Base-by-base conservation (phyloP, 2,113 vertebrate genomes). In the Tragelaphus imberbis region DNA sequence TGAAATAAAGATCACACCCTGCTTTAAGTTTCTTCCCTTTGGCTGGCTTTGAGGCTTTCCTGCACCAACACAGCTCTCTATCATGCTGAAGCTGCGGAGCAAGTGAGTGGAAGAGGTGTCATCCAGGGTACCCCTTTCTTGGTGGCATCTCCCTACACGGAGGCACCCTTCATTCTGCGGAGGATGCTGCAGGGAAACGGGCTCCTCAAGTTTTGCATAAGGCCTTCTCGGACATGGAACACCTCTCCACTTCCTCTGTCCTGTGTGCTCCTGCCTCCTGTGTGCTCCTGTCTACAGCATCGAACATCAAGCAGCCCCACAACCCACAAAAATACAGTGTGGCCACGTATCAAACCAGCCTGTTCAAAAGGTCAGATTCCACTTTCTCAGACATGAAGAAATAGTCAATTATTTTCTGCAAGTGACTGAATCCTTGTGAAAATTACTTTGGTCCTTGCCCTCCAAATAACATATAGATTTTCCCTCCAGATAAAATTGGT, bases 11-110 rank as follows among this genome's bases (percentile, higher is more conserved):
- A 40, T 75, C 14, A 40, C 8, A 5, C 23, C 2, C 59, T 49
- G 28, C 56, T 96, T 51, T 88, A 77, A 55, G 19, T 94, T 90
- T 25, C 47, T 94, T 95, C 71, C 44, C 91, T 84, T 82, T 93
- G 49, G 58, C 77, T 84, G 81, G 3, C 55, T 95, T 27, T 58
- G 90, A 84, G 58, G 63, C 17, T 84, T 68, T 89, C 47, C 88
- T 10, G 3, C 4, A 4, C 79, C 47, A 30, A 55, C 17, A 47
- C 33, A 51, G 28, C n/a, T 93, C 47, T 68, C 86, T 91, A 36
- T 63, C 84, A 84, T 0, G 71, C 56, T 88, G 63, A 95, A 97
- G 91, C 63, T 96, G 91, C 87, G n/a, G 49, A 96, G 86, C 82
- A 91, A 89, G 44, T n/a, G 12, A 80, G 88, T 87, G 71, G 93